Base-by-base conservation (phyloP, 2,797 vertebrate genomes). In the Eulemur coronatus region DNA sequence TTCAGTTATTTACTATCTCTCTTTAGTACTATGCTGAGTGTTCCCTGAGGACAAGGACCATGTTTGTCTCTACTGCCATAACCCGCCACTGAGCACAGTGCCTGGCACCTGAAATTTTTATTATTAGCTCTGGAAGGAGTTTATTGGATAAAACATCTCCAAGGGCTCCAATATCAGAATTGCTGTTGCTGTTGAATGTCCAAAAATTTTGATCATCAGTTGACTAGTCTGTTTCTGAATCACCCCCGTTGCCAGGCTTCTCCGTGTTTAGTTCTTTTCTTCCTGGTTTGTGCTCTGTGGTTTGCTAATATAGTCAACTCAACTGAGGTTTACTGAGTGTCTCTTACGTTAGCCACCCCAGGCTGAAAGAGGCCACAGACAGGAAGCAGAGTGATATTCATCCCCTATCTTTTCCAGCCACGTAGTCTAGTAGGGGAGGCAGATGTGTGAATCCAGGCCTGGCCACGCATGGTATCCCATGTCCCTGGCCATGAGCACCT, bases 81-180 rank as follows among this genome's bases (percentile, higher is more conserved):
- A 46, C 4, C 73, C 28, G 48, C 65, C 22, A 4, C 3, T 48
- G 43, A 97, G n/a, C 57, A 84, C 30, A 33, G 57, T 26, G 14
- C 73, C 50, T 13, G 38, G 38, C 33, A 65, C 84, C 15, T 14
- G 57, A 65, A 18, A 79, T 13, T 88, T 89, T 85, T 28, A 30
- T 87, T 92, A 81, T 67, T 81, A 67, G 18, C 67, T 90, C 67
- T 95, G 80, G 41, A 88, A 82, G 69, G 59, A 81, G 10, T 84
- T 96, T 88, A 91, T 88, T 92, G 30, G n/a, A 80, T 91, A 65
- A 82, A 65, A 43, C 48, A 57, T 75, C n/a, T 93, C 35, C 13
- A 67, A 67, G 59, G 72, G 24, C 14, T 55, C 24, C 63, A 20
- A 20, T 89, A 46, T 96, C 57, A 46, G 59, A 52, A 84, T 26